These are phyloP conservation scores for Neodiprion virginianus DNA, from an alignment of 1,140 invertebrate genomes.

Conservation along the genomic window DNA sequence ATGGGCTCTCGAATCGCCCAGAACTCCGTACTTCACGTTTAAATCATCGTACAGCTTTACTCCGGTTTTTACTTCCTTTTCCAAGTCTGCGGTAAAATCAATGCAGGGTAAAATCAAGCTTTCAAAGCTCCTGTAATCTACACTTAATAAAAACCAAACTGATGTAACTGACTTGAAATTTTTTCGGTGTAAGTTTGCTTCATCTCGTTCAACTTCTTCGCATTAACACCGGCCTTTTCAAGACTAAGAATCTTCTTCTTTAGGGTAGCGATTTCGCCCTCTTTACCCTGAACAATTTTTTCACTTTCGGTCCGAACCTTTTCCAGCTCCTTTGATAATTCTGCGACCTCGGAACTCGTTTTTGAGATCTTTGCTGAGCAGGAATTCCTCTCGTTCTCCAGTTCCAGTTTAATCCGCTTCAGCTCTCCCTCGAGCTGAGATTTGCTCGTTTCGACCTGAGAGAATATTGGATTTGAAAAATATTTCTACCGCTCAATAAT, in stretches of 20 bases:
- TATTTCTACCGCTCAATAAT: background rate
- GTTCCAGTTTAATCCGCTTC: conserved; percentile 52
- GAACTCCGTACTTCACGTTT: conserved; percentile 79
- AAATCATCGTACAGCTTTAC: conserved; percentile 80
- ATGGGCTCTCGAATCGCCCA: conserved; percentile 82
- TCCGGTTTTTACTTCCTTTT: conserved; percentile 70
- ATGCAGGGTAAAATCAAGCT: conserved; percentile 30
- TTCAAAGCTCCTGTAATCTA: conserved; percentile 9
- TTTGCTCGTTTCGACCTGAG: conserved; percentile 51
- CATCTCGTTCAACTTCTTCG: conserved; percentile 70
- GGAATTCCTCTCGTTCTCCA: conserved; percentile 50
- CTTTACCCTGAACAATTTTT: conserved; percentile 56
- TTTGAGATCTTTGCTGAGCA: conserved; percentile 57
- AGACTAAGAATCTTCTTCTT: conserved; percentile 70
- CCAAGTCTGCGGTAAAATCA: conserved; percentile 66
- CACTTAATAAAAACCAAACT: conserved; percentile 21
- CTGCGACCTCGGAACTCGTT: conserved; percentile 59
- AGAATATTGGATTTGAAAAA: conserved; percentile 12
- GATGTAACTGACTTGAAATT: conserved; percentile 66
- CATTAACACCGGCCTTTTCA: conserved; percentile 67
- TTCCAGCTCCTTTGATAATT: conserved; percentile 67
- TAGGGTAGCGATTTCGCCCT: conserved; percentile 70
- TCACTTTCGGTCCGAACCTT: conserved; percentile 63
- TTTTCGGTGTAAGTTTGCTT: conserved; percentile 72
- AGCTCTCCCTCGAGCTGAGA: conserved; percentile 50